Evolutionary conservation across 2,797 vertebrate genomes (phyloP), one percentile per base, ranked within the genome.

Genomic region (Knipowitschia caucasica): DNA sequence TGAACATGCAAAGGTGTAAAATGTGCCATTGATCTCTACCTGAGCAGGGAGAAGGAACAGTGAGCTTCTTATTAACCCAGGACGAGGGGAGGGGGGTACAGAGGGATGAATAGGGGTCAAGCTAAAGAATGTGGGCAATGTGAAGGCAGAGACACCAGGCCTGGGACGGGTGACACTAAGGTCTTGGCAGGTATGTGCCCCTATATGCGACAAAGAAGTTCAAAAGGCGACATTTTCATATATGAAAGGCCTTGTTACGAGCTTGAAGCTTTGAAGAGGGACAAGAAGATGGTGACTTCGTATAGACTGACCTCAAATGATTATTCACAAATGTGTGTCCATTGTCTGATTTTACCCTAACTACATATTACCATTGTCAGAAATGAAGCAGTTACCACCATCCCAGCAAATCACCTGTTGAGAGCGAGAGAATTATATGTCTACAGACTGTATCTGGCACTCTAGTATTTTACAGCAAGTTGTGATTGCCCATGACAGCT

Each of bases 51-150:
- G 47, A 50, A 21, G 53, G 71, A 87, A 87, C 83, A 85, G 82
- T 80, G 29, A 71, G 52, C 52, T 80, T 83, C 67, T 87, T 81
- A 85, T 85, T 73, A 87, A 72, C 64, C 42, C 56, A 74, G 78
- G 73, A 67, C 18, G 58, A 50, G 59, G 42, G 53, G 33, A 51
- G 65, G 44, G 57, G 55, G 49, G 62, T 27, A 20, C 39, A 61
- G 66, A 75, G 69, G 65, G 66, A 73, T 85, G 80, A 82, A 83
- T 80, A 77, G 75, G 81, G 84, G 80, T 88, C 80, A 77, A 55
- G 45, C 74, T 59, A 81, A 90, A 69, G 88, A 90, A 89, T 89
- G 80, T 38, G 54, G 78, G 76, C 69, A 80, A 91, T 88, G 87
- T 63, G 46, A 61, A 56, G 56, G 54, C 50, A 51, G 68, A 64